Evolutionary conservation across 2,113 vertebrate species (phyloP), one percentile per base, ranked within the genome.

Genomic region (Takifugu bimaculatus): DNA sequence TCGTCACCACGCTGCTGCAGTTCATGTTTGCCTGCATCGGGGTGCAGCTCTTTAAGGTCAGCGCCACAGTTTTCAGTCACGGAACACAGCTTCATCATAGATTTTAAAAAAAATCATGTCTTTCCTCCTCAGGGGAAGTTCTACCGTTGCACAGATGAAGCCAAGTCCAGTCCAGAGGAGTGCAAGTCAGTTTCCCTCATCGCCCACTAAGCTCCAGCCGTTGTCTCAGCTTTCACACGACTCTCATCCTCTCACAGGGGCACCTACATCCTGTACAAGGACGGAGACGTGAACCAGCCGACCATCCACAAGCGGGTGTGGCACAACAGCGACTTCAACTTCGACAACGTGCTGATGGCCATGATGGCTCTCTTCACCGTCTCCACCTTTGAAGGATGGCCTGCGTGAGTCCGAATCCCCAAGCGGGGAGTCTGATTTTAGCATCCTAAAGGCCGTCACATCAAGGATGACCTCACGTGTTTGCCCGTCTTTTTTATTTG

Each of bases 301-400:
- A 86, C 93, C 80, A 92, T 98, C 64, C 93, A 94, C 57, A 95
- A 93, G 76, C 90, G 97, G 5, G 57, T 92, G 51, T 99, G 97
- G 97, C 91, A 94, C 78, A 99, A 99, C 44, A 99, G 96, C 14
- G 97, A 99, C 44, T 99, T 97, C 88, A 99, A 98, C 89, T 99
- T 99, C 29, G 97, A 99, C 76, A 98, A 99, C 0, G 96, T 99
- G 53, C 94, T 99, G 13, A 95, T 94, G 70, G 97, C 96, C 66
- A 99, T 99, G 97, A 98, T 99, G 96, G 96, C 97, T 0, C 92
- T 99, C 57, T 99, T 99, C 88, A 99, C 97, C 0, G 96, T 99
- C 50, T 99, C 97, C 75, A 99, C 97, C 0, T 99, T 99, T 26
- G 97, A 99, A 84, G 97, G 96, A 85, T 99, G 97, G 97, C 97